Percentiles rank a stretch among this genome's conserved stretches.
phyloP scores from a whole-genome alignment of 2,888 invertebrate species.

The Abscondita cerata region DNA sequence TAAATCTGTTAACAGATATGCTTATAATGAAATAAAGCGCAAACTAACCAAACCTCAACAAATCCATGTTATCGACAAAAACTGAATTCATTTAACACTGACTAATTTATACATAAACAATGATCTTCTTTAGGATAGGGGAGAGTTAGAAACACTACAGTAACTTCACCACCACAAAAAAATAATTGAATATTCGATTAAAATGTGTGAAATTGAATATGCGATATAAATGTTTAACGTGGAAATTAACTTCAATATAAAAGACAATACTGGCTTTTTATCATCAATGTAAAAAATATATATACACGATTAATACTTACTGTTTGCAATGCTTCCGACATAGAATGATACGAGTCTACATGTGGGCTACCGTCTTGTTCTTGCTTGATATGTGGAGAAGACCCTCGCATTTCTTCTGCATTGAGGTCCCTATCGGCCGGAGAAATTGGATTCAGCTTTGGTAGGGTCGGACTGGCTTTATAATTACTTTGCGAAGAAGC shows the following conservation, averaged over 20 bases:
- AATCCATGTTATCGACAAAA: no score
- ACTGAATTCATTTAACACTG: conserved; percentile 1
- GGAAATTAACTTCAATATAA: not conserved
- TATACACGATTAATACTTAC: conserved; percentile 49
- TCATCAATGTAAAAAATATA: not conserved
- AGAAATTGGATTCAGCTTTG: conserved; percentile 70
- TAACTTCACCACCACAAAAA: not conserved
- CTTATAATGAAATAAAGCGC: conserved; percentile 15
- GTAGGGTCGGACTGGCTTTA: conserved; percentile 68
- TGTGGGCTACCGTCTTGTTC: conserved; percentile 61
- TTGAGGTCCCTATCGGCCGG: conserved; percentile 62
- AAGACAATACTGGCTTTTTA: no score
- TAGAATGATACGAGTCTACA: conserved; percentile 58
- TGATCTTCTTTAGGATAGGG: conserved; percentile 52
- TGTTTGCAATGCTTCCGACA: conserved; percentile 59
- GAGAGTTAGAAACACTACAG: conserved; percentile 33
- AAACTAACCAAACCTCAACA: not conserved
- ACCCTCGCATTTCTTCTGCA: conserved; percentile 63
- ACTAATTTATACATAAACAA: conserved; percentile 37
- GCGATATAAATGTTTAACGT: no score
- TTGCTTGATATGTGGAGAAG: conserved; percentile 67
- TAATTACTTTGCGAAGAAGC: conserved; percentile 69
- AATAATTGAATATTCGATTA: no score
- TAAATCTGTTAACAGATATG: conserved; percentile 26
- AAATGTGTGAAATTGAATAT: no score